Base-by-base conservation (phyloP, 2,888 invertebrate genomes). In the Deilephila elpenor region DNA sequence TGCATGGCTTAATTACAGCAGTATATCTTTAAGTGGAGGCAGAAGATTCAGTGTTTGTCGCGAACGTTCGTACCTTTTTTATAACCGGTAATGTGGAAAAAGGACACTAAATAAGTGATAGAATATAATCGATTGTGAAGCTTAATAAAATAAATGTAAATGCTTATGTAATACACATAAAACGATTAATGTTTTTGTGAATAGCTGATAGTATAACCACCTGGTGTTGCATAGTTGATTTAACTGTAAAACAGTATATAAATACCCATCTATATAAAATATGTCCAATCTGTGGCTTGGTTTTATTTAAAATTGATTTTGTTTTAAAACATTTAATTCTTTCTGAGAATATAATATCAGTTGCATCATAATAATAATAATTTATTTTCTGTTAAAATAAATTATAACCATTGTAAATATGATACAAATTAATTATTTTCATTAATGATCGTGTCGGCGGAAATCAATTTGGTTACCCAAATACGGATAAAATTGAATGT, bases 1-100 rank as follows among this genome's bases (percentile, higher is more conserved):
- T 77, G 75, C 81, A 79, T 83, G 80, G 78, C 76, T 79, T 73
- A 71, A 73, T 75, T 76, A 74, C 74, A 75, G 77, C 75, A 76
- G 78, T 75, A 75, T 76, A 62, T 76, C 74, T 20, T 74, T 76
- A 72, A 73, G 75, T 73, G 76, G 76, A 75, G 75, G 72, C 60
- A 64, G 64, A 74, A 70, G 51, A 20, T 59, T 56, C 74, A 75
- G 80, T 80, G 78, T 78, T 76, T n/a, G 32, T 29, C 19, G n/a
- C 5, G 20, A 64, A n/a, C 19, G 37, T 44, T 67, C 44, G 51
- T 51, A 51, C 17, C 20, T 20, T 67, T 44, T 67, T 67, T 67
- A 51, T 67, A 51, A 67, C 25, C 25, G 14, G 5, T 67, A 51
- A 25, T 14, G 25, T 51, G 67, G 44, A 6, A 67, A 20, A 37